Conservation (phyloP, 2,113 vertebrate genomes). For the Salvelinus namaycush region DNA sequence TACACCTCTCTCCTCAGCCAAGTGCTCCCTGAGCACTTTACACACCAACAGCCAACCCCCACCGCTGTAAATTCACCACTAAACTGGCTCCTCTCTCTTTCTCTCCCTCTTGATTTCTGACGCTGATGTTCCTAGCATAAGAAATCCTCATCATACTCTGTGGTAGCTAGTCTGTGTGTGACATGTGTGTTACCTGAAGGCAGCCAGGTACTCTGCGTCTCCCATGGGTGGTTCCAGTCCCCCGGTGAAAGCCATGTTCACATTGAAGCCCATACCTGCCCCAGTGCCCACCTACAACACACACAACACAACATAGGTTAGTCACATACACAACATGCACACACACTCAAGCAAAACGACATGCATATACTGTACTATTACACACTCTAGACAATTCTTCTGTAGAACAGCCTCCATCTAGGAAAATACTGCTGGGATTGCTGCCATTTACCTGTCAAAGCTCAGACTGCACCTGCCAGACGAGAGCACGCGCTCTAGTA, state of each 20-base stretch:
- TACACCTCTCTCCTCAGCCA: neutral
- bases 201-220: constrained; percentile 90
- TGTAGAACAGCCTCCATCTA: neutral
- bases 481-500: neutral
- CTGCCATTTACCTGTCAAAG: neutral
- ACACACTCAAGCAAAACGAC: neutral
- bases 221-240: constrained; percentile 95
- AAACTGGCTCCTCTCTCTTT: neutral
- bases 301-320: constrained; percentile 41
- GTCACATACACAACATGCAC: neutral
- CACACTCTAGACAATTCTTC: neutral
- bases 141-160: neutral
- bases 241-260: constrained; percentile 96
- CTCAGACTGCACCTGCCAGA: neutral
- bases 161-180: neutral
- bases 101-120: neutral
- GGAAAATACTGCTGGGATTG: neutral
- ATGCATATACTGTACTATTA: neutral
- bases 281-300: constrained; percentile 85
- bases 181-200: constrained; percentile 84
- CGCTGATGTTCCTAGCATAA: neutral
- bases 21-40: neutral
- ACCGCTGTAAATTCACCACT: neutral
- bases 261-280: constrained; percentile 89
- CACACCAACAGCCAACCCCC: neutral